Evolutionary conservation across 37 sponge, comb jelly and placozoan species (phyloP).

Genomic region (Hormiphora californensis): DNA sequence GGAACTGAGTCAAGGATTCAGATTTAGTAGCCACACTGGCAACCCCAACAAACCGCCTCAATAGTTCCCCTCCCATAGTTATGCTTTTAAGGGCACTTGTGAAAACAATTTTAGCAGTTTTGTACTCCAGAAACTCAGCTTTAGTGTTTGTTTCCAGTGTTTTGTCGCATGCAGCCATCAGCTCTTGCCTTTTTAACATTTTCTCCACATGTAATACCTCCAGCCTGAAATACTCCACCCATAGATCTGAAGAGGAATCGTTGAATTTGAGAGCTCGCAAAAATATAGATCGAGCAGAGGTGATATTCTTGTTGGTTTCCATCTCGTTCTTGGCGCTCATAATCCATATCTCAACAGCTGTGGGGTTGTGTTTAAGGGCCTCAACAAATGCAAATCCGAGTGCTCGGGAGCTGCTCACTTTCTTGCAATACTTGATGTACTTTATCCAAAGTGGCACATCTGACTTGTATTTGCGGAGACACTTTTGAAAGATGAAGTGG

Average conservation of each 20-base stretch:
- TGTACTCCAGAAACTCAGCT: background rate
- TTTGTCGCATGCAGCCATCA: background rate
- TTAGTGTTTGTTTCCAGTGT: background rate
- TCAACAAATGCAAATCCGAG: conserved; percentile 27
- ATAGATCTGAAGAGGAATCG: background rate
- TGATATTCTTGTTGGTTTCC: conserved; percentile 35
- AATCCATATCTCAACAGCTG: conserved; percentile 38
- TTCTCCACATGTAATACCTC: conserved; percentile 43
- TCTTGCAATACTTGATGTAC: conserved; percentile 24
- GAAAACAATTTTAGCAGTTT: conserved; percentile 35
- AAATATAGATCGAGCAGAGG: conserved; percentile 30
- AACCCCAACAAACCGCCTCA: too few relatives aligned
- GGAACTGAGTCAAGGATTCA: too few relatives aligned
- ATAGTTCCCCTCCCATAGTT: too few relatives aligned
- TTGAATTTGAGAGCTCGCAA: background rate
- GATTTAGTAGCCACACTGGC: too few relatives aligned
- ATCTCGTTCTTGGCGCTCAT: conserved; percentile 44
- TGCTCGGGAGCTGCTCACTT: background rate
- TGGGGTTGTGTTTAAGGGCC: conserved; percentile 39
- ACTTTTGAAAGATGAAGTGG: conserved; percentile 43
- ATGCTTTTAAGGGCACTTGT: conserved; percentile 5
- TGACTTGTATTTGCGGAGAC: background rate
- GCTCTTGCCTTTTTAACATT: background rate
- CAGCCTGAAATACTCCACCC: conserved; percentile 21
- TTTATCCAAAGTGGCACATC: conserved; percentile 30